Evolutionary conservation across 2,113 vertebrate genomes (phyloP), one percentile per base, ranked within the genome.

Genomic region (Piprites chloris): DNA sequence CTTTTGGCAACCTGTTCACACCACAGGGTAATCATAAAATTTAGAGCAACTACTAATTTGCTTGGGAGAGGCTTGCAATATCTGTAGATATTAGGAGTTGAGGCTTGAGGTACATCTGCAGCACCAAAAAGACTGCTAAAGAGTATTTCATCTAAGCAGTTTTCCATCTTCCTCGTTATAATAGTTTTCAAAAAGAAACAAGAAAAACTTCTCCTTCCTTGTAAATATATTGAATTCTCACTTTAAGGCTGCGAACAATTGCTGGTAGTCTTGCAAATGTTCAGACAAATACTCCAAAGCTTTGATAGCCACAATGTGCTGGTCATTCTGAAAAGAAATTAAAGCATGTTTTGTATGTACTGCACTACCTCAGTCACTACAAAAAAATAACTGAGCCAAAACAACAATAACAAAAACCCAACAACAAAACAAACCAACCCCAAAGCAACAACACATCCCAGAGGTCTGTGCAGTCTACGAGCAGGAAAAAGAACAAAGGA

Each of bases 171-270:
- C 33, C 37, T 66, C 50, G 74, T 26, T 15, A 37, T 16, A 76
- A 80, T 10, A 41, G 13, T 65, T 47, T 63, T 24, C 3, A 66
- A 67, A 72, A 52, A 47, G 14, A 75, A 71, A 72, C 12, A 20
- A 69, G 49, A 33, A 85, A 39, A 28, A 15, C 3, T 49, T 30
- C 26, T 62, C 27, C 68, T 61, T 87, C 50, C 46, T 65, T 52
- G 28, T 24, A 69, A 74, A 47, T 30, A 75, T 18, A 75, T 22
- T 69, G n/a, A 75, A 91, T 88, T 92, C 97, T 98, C 91, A 99
- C 99, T 98, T 99, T 94, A 99, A 97, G 93, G 98, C 98, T 91
- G 86, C 96, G 92, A 99, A 97, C 35, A 98, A 97, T 88, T 98
- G 97, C 88, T 50, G 86, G 52, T 88, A 96, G 69, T 99, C 98